Evolutionary conservation across 2,888 invertebrate genomes (phyloP).

Genomic region (Glyphotaelius pellucidus): DNA sequence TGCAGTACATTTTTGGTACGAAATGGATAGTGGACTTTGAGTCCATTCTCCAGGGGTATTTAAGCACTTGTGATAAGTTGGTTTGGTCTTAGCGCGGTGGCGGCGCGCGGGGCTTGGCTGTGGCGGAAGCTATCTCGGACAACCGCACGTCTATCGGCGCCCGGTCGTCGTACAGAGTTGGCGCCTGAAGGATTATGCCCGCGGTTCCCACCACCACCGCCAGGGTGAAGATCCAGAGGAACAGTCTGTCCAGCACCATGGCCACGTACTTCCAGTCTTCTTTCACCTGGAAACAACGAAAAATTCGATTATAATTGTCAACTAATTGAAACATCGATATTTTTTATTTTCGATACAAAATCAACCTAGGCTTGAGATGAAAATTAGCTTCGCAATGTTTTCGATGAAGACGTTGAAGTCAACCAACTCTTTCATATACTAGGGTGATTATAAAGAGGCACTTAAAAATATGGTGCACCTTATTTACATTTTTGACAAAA

Average conservation of each 20-base stretch:
- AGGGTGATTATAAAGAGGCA: too few relatives aligned
- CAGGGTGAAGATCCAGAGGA: conserved; percentile 97
- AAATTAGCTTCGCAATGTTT: not conserved
- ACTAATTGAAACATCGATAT: not conserved
- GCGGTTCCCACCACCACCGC: conserved; percentile 96
- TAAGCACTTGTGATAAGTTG: not conserved
- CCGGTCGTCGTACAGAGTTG: conserved; percentile 94
- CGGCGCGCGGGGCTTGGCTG: conserved; percentile 84
- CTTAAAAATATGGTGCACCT: too few relatives aligned
- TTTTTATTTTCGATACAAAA: too few relatives aligned
- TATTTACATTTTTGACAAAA: too few relatives aligned
- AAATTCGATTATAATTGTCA: not conserved
- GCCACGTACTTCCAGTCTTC: conserved; percentile 99
- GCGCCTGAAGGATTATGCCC: conserved; percentile 96
- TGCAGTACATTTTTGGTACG: not conserved
- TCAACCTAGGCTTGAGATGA: conserved; percentile 16
- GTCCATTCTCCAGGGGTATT: not conserved
- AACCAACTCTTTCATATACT: conserved; percentile 68
- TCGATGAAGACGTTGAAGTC: not conserved
- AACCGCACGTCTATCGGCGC: conserved; percentile 91
- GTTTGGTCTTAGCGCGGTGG: conserved; percentile 60
- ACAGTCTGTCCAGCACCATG: conserved; percentile 97
- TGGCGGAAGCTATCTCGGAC: conserved; percentile 93
- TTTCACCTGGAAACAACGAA: conserved; percentile 81
- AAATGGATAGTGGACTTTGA: not conserved